These are phyloP conservation scores for Caerostris extrusa DNA, from an alignment of 1,140 invertebrate species.

Conservation along the genomic window DNA sequence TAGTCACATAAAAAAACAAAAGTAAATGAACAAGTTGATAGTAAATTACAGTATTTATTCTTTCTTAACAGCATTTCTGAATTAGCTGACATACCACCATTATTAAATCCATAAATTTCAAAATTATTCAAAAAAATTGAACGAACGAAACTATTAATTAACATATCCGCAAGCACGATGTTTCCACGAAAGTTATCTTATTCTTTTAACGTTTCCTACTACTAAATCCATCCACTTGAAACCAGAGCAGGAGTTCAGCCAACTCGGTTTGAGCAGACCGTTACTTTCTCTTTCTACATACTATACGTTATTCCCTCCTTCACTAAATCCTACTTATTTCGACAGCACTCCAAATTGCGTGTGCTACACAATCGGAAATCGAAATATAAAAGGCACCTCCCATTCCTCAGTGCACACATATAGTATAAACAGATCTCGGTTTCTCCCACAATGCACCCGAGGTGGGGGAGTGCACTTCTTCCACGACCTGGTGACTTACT, in stretches of 20 bases:
- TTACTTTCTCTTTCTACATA: not conserved
- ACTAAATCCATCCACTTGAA: not conserved
- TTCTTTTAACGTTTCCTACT: too few species aligned
- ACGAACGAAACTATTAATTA: too few species aligned
- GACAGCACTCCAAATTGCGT: not conserved
- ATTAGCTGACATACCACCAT: too few species aligned
- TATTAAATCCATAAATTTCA: too few species aligned
- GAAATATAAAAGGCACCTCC: not conserved
- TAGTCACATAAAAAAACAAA: too few species aligned
- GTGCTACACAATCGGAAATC: not conserved
- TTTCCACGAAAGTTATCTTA: too few species aligned
- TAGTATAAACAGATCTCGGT: not conserved
- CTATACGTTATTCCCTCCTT: not conserved
- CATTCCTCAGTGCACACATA: too few species aligned
- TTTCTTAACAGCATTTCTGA: too few species aligned
- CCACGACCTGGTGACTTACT: constrained; percentile 63
- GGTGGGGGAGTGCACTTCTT: constrained; percentile 45
- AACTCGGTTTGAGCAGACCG: not conserved
- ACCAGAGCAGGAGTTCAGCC: not conserved
- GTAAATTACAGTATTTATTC: too few species aligned
- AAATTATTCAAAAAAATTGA: too few species aligned
- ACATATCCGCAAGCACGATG: too few species aligned
- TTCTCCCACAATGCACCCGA: not conserved
- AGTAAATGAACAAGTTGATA: too few species aligned
- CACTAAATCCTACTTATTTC: not conserved